Conservation (phyloP, 92 coral and sea anemone species). For the Epizoanthus fatuus region DNA sequence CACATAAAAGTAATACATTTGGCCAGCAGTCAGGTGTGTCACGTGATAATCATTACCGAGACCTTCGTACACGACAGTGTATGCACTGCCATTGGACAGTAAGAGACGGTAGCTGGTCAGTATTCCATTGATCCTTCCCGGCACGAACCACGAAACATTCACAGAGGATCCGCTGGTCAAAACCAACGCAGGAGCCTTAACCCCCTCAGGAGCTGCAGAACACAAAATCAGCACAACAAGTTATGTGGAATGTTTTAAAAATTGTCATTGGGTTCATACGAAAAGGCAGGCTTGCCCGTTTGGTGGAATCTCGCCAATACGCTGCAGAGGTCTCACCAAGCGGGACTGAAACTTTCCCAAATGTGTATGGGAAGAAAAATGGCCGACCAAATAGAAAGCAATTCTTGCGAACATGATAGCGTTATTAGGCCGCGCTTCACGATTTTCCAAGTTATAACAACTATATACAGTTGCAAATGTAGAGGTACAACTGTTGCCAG, state of each 20-base stretch:
- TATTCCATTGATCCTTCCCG: constrained; percentile 56
- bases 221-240: not conserved
- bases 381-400: no score
- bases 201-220: constrained; percentile 56
- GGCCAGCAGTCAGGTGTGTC: constrained; percentile 68
- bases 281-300: not conserved
- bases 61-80: constrained; percentile 52
- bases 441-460: no score
- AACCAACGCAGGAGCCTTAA: constrained; percentile 48
- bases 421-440: no score
- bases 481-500: no score
- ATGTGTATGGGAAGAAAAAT: no score
- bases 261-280: not conserved
- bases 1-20: constrained; percentile 51
- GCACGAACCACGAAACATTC: constrained; percentile 59
- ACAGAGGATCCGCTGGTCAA: constrained; percentile 46
- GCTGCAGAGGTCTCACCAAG: not conserved
- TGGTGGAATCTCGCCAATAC: not conserved
- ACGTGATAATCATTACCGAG: constrained; percentile 50
- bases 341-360: not conserved
- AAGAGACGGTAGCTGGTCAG: constrained; percentile 54
- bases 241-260: not conserved
- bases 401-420: no score
- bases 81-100: constrained; percentile 50
- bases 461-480: no score